Percentiles rank a stretch among this genome's conserved stretches.
These are phyloP conservation scores for Mellilla xanthometata DNA, from an alignment of 2,888 invertebrate species.

Conservation along the genomic window DNA sequence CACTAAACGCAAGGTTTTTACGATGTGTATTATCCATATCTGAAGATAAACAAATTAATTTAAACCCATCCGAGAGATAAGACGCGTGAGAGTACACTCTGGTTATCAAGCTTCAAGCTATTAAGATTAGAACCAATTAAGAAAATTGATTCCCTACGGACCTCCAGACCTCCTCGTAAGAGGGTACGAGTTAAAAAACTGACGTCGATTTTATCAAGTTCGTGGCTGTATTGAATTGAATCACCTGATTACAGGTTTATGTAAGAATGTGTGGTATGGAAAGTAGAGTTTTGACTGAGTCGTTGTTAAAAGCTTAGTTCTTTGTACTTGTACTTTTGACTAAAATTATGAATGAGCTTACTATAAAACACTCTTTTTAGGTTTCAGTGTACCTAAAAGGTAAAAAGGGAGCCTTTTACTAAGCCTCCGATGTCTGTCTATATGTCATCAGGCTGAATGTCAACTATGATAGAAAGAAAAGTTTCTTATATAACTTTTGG, in stretches of 20 bases:
- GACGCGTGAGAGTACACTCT: constrained; percentile 53
- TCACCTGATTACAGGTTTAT: constrained; percentile 22
- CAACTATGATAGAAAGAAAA: too few species aligned
- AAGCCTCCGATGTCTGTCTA: too few species aligned
- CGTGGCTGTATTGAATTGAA: constrained; percentile 30
- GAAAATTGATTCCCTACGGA: constrained; percentile 71
- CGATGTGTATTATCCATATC: constrained; percentile 23
- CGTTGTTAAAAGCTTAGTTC: too few species aligned
- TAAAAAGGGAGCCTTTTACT: too few species aligned
- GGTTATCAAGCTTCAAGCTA: constrained; percentile 54
- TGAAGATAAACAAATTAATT: constrained; percentile 55
- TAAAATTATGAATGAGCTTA: too few species aligned
- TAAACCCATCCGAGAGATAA: constrained; percentile 38
- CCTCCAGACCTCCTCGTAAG: constrained; percentile 47
- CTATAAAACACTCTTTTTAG: too few species aligned
- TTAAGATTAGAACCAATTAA: constrained; percentile 78
- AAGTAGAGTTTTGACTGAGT: too few species aligned
- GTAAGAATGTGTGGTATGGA: constrained; percentile 4
- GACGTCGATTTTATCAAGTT: constrained; percentile 27
- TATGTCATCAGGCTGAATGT: too few species aligned
- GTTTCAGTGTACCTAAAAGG: too few species aligned
- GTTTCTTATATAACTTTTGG: too few species aligned
- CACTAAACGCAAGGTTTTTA: constrained; percentile 20
- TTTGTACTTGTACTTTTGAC: too few species aligned
- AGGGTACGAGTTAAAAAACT: constrained; percentile 42